phyloP scores from a whole-genome alignment of 1,140 invertebrate species.

The Copidosoma floridanum region DNA sequence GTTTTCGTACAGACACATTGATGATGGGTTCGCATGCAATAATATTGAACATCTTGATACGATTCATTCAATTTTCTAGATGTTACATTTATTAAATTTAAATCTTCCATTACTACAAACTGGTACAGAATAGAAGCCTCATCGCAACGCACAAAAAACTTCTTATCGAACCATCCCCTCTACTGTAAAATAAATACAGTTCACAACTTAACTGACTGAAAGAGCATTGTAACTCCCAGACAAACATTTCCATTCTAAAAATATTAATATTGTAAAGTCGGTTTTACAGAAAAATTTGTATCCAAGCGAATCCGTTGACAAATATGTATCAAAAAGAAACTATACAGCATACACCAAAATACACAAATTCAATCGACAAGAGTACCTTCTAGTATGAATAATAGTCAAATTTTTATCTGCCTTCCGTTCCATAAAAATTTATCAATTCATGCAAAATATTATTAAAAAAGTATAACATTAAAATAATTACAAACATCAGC shows the following conservation, averaged over 20 bases:
- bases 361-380: too few relatives aligned
- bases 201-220: not conserved
- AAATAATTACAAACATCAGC: too few relatives aligned
- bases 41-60: not conserved
- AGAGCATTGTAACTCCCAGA: not conserved
- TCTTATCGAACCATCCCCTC: not conserved
- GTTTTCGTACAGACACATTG: not conserved
- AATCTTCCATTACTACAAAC: too few relatives aligned
- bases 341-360: too few relatives aligned
- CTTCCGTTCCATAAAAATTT: too few relatives aligned
- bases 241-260: not conserved
- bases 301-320: too few relatives aligned
- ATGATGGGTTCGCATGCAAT: not conserved
- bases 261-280: not conserved
- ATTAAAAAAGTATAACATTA: too few relatives aligned
- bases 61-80: not conserved
- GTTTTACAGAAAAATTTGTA: not conserved
- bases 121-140: not conserved
- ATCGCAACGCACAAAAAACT: not conserved
- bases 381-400: too few relatives aligned
- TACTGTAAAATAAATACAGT: not conserved
- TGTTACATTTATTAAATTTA: too few relatives aligned
- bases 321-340: too few relatives aligned
- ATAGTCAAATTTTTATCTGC: too few relatives aligned
- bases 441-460: too few relatives aligned